Conservation (phyloP, 2,113 vertebrate species). For the Ctenodactylus gundi region DNA sequence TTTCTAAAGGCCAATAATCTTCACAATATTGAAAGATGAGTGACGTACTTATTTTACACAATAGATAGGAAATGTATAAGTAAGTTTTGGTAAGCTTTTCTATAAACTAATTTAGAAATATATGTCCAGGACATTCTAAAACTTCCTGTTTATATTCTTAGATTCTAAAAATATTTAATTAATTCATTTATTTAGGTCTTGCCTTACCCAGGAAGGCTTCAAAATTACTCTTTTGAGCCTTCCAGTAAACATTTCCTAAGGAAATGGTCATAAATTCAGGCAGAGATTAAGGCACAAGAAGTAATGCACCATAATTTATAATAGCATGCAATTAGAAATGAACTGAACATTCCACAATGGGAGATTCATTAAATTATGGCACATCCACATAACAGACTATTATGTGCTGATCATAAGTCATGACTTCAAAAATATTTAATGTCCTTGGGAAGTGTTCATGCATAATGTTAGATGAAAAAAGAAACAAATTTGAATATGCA, state of each 20-base stretch:
- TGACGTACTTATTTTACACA: background rate
- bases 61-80: background rate
- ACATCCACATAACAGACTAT: conserved; percentile 20
- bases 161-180: conserved; percentile 11
- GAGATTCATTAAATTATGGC: conserved; percentile 59
- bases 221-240: conserved; percentile 47
- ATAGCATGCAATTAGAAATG: conserved; percentile 37
- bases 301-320: conserved; percentile 60
- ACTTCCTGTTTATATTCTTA: background rate
- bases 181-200: conserved; percentile 36
- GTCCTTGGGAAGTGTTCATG: conserved; percentile 51
- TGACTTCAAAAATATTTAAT: conserved; percentile 62
- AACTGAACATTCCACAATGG: conserved; percentile 27
- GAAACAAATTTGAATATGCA: conserved; percentile 55
- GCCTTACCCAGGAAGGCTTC: background rate
- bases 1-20: conserved; percentile 27
- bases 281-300: conserved; percentile 56
- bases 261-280: conserved; percentile 53
- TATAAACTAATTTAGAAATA: conserved; percentile 21
- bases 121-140: background rate
- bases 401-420: conserved; percentile 47
- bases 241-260: conserved; percentile 43
- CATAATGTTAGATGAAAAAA: conserved; percentile 54
- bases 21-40: background rate
- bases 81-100: background rate